phyloP scores from a whole-genome alignment of 2,888 invertebrate species.

The Nebria salina region DNA sequence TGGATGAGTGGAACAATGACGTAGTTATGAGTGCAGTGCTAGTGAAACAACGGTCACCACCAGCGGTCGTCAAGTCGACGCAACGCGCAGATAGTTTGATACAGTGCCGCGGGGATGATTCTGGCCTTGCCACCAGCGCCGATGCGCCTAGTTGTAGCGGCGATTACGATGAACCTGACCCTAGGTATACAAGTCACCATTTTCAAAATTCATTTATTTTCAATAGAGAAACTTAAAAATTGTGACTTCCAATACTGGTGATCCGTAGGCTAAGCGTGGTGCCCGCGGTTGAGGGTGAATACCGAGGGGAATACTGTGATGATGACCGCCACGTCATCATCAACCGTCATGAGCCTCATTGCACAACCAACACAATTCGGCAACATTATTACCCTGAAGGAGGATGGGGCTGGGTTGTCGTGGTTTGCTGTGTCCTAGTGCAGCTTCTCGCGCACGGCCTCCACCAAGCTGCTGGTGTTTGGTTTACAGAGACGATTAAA shows the following conservation, averaged over 20 bases:
- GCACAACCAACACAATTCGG: slow-evolving; percentile 60
- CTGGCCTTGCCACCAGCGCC: slow-evolving; percentile 58
- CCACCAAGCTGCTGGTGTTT: slow-evolving; percentile 69
- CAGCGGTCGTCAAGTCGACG: slow-evolving; percentile 32
- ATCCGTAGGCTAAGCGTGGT: slow-evolving; percentile 5
- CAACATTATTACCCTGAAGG: slow-evolving; percentile 83
- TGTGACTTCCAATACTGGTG: background rate
- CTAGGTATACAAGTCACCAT: slow-evolving; percentile 15
- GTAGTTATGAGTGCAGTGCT: slow-evolving; percentile 32
- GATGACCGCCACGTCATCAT: slow-evolving; percentile 26
- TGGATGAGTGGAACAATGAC: slow-evolving; percentile 4
- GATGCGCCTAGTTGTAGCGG: slow-evolving; percentile 50
- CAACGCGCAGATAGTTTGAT: slow-evolving; percentile 35
- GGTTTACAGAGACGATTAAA: slow-evolving; percentile 65
- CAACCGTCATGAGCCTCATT: slow-evolving; percentile 38
- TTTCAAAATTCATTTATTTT: background rate
- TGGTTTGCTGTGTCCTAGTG: slow-evolving; percentile 72
- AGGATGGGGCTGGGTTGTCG: slow-evolving; percentile 82
- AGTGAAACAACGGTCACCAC: slow-evolving; percentile 33
- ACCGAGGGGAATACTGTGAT: slow-evolving; percentile 30
- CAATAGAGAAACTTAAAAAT: background rate
- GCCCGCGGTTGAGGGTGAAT: slow-evolving; percentile 14
- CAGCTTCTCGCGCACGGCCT: slow-evolving; percentile 76
- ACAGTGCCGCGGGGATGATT: slow-evolving; percentile 54
- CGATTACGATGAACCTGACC: slow-evolving; percentile 41